Percentiles rank a stretch among this genome's conserved stretches.
Evolutionary conservation across 2,113 vertebrate genomes (phyloP).

Genomic region (Capricornis sumatraensis): DNA sequence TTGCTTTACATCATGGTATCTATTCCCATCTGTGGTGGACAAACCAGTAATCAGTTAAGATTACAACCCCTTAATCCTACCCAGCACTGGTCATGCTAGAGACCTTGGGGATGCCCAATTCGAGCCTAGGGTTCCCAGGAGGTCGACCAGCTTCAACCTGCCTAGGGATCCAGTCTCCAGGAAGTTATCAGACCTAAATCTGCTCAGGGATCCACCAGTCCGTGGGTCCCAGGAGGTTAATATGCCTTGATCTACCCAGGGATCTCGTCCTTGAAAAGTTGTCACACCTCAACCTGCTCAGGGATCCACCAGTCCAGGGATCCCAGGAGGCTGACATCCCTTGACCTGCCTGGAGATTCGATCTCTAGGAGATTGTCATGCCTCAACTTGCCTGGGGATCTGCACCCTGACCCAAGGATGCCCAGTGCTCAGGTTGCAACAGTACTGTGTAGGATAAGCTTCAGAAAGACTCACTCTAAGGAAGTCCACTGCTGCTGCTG

Average conservation of each 20-base stretch:
- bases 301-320: background rate
- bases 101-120: background rate
- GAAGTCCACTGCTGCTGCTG: background rate
- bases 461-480: background rate
- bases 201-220: background rate
- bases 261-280: background rate
- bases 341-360: fast-evolving
- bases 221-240: background rate
- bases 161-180: background rate
- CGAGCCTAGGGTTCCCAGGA: background rate
- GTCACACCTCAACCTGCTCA: background rate
- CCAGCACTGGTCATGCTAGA: background rate
- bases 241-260: background rate
- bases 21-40: background rate
- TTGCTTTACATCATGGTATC: background rate
- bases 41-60: background rate
- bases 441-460: background rate
- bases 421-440: background rate
- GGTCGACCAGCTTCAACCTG: background rate
- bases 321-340: background rate
- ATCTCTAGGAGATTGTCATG: background rate
- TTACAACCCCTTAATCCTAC: background rate
- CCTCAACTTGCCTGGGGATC: background rate
- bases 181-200: background rate
- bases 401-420: background rate